Evolutionary conservation across 2,888 invertebrate genomes (phyloP), one percentile per base, ranked within the genome.

Genomic region (Aspidiotus destructor): DNA sequence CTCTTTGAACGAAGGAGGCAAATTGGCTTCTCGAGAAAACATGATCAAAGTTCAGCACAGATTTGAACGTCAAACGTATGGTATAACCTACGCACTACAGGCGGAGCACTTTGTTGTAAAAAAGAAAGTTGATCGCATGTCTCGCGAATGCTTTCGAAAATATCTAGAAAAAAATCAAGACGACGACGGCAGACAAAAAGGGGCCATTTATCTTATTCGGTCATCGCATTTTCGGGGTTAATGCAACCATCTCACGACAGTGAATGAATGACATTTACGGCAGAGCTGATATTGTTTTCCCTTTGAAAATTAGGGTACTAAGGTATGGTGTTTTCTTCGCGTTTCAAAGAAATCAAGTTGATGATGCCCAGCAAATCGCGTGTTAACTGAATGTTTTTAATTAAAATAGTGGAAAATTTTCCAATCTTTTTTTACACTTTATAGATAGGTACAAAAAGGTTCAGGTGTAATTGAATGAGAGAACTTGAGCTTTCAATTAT

Each of bases 151-250:
- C 63, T 53, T 63, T 53, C 63, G 53, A 53, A 16, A 16, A 52
- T 28, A 28, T 41, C 7, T 40, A 63, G 9, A 16, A 15, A 3
- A 2, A 41, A 17, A n/a, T 10, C 15, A 7, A 44, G 54, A 15
- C 16, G 53, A 17, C 53, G 9, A n/a, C 54, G 63, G 5, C 8
- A 28, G 28, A 28, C 28, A 5, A 28, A 28, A 28, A 28, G 63
- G 63, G 63, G 52, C 41, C 53, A 63, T 63, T 63, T 63, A 63
- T 63, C 63, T 53, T 53, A 53, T 40, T 53, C 53, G 63, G 63
- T 53, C 63, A 63, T 63, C 63, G 48, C 48, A 63, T 63, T 63
- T 62, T 15, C 42, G 52, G 16, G 63, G 53, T 63, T 63, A 63
- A 63, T 63, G 63, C 63, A 63, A 41, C 28, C 16, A 41, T 41